Conservation (phyloP, 2,113 vertebrate species). For the Alexandromys fortis region DNA sequence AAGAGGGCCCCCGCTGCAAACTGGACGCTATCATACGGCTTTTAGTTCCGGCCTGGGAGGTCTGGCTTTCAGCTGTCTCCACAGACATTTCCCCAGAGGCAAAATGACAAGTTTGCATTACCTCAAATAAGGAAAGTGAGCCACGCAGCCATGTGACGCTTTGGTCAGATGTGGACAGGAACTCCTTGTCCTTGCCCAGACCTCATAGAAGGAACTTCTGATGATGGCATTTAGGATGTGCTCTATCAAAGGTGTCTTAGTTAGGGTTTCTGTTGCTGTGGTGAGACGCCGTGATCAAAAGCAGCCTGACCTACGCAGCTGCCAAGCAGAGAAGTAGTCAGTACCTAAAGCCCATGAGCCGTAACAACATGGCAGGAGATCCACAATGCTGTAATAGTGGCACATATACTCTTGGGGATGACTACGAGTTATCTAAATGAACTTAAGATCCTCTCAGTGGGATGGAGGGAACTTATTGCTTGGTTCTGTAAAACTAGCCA, state of each 20-base stretch:
- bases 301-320: background rate
- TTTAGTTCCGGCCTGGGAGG: background rate
- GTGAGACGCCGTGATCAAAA: background rate
- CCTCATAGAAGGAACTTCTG: background rate
- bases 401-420: background rate
- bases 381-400: background rate
- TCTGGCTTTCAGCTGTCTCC: conserved; percentile 17
- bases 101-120: conserved; percentile 38
- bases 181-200: background rate
- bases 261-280: background rate
- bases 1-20: background rate
- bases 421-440: background rate
- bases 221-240: background rate
- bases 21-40: background rate
- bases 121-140: background rate
- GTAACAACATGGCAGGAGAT: background rate
- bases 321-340: background rate
- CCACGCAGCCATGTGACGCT: background rate
- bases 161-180: background rate
- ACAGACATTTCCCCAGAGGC: conserved; percentile 1
- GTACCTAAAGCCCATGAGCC: background rate
- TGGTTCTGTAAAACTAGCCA: background rate
- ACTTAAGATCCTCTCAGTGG: background rate
- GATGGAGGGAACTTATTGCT: background rate
- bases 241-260: background rate